phyloP scores from a whole-genome alignment of 2,888 invertebrate genomes.

The Perizoma affinitatum region DNA sequence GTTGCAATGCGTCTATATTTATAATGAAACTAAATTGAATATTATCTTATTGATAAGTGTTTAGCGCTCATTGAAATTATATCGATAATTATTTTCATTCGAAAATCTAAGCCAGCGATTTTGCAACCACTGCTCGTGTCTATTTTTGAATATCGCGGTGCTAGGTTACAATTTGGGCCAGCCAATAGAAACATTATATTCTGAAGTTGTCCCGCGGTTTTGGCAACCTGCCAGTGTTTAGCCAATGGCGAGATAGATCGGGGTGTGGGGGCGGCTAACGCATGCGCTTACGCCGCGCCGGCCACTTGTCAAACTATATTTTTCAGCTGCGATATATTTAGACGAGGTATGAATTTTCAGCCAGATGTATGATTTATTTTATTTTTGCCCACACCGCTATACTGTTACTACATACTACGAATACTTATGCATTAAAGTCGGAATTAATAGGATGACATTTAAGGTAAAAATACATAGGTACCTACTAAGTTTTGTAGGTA shows the following conservation, averaged over 20 bases:
- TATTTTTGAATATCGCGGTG: slow-evolving; percentile 84
- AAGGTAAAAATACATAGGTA: too few species aligned
- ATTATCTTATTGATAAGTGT: neutral
- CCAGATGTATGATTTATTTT: slow-evolving; percentile 36
- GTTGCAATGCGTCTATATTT: too few species aligned
- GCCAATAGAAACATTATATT: slow-evolving; percentile 67
- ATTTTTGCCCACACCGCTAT: neutral
- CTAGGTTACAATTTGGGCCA: slow-evolving; percentile 72
- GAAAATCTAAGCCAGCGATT: slow-evolving; percentile 36
- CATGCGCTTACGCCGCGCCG: slow-evolving; percentile 56
- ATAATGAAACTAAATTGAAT: too few species aligned
- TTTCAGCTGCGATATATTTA: slow-evolving; percentile 56
- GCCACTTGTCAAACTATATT: slow-evolving; percentile 52
- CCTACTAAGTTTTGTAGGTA: neutral
- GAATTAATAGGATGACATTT: too few species aligned
- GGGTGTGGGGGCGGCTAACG: slow-evolving; percentile 61
- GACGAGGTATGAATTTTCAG: slow-evolving; percentile 43
- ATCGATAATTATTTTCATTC: neutral
- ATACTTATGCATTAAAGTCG: too few species aligned
- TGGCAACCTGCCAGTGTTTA: slow-evolving; percentile 72
- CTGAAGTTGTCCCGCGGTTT: slow-evolving; percentile 73
- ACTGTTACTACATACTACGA: too few species aligned
- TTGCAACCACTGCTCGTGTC: slow-evolving; percentile 63
- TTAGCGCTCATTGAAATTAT: neutral
- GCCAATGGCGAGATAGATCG: slow-evolving; percentile 69